Base-by-base conservation (phyloP, 2,113 vertebrate genomes). In the Tor tambroides region DNA sequence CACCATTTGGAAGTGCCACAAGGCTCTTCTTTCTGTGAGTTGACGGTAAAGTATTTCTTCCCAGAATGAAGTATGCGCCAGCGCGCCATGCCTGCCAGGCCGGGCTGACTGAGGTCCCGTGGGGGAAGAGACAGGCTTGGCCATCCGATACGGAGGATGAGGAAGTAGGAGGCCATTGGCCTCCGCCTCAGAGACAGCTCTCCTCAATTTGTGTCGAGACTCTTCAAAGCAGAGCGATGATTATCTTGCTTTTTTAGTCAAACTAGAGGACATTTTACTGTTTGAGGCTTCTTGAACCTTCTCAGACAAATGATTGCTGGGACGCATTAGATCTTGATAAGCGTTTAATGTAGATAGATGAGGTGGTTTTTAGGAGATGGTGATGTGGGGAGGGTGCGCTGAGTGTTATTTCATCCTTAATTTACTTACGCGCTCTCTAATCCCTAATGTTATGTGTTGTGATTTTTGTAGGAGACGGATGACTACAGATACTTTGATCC, bases 401-500 rank as follows among this genome's bases (percentile, higher is more conserved):
- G 10, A 54, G 10, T 56, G 43, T 38, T 80, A 80, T 67, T 85
- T 67, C 41, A 63, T 79, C 84, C 28, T 32, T 86, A 26, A 80
- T 88, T 72, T 88, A 41, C 71, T 11, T 30, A n/a, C 21, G 71
- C 74, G 71, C 63, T 85, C 38, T 15, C 10, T 87, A 43, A 38
- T 59, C 69, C 84, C 15, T 51, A 41, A 75, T 51, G 75, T 76
- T 69, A 65, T 54, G 21, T 84, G 46, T 56, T 79, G 54, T 89
- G 69, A 67, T 87, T 87, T 83, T 88, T 91, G 83, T 91, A 99
- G 98, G 98, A 99, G 91, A 99, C 98, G 0, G 98, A 99, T 89
- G 97, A 99, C 87, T 99, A 98, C 91, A 95, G 98, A 83, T 99
- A 99, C 92, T 99, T 99, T 91, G 98, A 99, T 93, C 98, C 98